Percentiles rank a stretch among this genome's conserved stretches.
Conservation (phyloP, 2,888 invertebrate genomes). For the Hemicrepidius hirtus region DNA sequence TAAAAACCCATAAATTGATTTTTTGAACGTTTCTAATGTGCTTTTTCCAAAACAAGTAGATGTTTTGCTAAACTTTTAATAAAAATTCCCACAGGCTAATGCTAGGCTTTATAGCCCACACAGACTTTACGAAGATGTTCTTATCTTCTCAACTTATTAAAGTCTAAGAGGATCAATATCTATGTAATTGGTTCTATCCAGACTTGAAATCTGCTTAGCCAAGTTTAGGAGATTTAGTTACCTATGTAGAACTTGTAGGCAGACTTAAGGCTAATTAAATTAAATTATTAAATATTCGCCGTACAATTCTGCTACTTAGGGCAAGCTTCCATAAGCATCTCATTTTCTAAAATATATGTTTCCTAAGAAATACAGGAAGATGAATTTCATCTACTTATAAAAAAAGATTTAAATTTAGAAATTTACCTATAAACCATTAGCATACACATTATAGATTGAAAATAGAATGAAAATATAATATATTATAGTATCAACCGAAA, state of each 20-base stretch:
- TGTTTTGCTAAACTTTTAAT: slow-evolving; percentile 1
- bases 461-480: no score
- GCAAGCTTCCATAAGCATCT: no score
- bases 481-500: no score
- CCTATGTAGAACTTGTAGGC: background rate
- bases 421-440: no score
- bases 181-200: slow-evolving; percentile 8
- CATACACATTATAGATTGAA: no score
- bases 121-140: background rate
- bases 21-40: slow-evolving; percentile 22
- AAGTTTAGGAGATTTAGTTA: background rate
- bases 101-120: slow-evolving; percentile 9
- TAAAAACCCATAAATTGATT: slow-evolving; percentile 49
- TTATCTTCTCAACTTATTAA: slow-evolving; percentile 1
- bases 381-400: no score
- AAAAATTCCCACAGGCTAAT: slow-evolving; percentile 14
- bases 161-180: slow-evolving; percentile 8
- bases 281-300: background rate
- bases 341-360: no score
- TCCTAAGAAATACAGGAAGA: no score
- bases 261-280: slow-evolving; percentile 10
- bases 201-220: background rate
- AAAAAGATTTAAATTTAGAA: no score
- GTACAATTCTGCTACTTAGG: background rate
- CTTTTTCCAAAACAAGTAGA: background rate